Evolutionary conservation across 2,113 vertebrate species (phyloP).

Genomic region (Sapajus apella): DNA sequence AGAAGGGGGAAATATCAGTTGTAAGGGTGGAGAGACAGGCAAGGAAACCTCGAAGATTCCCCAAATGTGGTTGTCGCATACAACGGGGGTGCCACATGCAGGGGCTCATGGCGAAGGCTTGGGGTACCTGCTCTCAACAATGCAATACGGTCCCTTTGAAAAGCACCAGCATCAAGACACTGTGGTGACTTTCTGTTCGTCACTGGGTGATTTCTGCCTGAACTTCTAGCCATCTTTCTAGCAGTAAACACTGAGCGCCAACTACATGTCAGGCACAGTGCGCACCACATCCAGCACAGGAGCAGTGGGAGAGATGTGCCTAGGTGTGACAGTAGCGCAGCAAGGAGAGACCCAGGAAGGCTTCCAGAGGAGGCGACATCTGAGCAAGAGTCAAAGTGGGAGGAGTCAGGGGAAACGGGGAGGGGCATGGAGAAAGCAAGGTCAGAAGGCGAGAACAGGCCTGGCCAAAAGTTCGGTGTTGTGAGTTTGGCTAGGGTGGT

Average conservation of each 20-base stretch:
- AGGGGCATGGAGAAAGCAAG: neutral
- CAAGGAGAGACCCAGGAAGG: neutral
- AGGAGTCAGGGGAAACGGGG: neutral
- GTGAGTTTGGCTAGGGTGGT: neutral
- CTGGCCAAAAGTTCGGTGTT: neutral
- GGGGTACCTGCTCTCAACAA: neutral
- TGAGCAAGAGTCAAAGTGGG: neutral
- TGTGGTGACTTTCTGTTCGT: accelerated
- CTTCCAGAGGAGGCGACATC: neutral
- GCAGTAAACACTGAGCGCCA: neutral
- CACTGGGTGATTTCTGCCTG: neutral
- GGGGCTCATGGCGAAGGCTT: neutral
- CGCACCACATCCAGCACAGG: neutral
- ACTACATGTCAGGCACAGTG: neutral
- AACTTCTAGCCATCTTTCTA: neutral
- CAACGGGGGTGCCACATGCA: neutral
- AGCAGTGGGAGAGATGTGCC: neutral
- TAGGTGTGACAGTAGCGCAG: accelerated
- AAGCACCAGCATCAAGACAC: neutral
- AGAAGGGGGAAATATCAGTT: neutral
- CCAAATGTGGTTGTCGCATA: neutral
- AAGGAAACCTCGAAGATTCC: neutral
- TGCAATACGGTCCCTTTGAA: neutral
- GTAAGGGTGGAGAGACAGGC: neutral
- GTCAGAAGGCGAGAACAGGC: neutral